Conservation (phyloP, 1,140 invertebrate species). For the Drosophila kepulauana region DNA sequence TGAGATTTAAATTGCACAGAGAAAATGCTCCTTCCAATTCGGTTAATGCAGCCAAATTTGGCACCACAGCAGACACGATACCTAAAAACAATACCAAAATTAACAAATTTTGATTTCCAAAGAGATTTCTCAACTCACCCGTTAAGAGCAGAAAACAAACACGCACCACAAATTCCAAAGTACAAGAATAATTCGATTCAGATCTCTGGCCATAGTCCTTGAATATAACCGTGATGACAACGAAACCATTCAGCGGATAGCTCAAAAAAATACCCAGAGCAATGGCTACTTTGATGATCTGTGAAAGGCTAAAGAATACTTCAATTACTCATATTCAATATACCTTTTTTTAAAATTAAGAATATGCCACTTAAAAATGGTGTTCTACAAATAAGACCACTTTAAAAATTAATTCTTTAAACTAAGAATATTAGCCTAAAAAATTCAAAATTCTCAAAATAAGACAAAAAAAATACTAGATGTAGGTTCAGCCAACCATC, state of each 20-base stretch:
- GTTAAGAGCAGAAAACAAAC: conserved; percentile 52
- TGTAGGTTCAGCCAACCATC: too few species aligned
- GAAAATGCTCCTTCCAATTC: conserved; percentile 70
- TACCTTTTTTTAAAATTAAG: too few species aligned
- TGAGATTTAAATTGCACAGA: conserved; percentile 60
- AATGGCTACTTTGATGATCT: conserved; percentile 57
- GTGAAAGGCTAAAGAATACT: conserved; percentile 46
- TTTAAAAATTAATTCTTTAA: too few species aligned
- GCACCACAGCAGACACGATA: conserved; percentile 57
- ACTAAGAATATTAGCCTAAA: too few species aligned
- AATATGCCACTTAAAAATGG: too few species aligned
- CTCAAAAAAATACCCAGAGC: conserved; percentile 62
- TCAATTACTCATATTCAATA: neutral
- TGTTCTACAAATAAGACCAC: too few species aligned
- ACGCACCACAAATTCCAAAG: conserved; percentile 43
- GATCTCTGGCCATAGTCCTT: conserved; percentile 29
- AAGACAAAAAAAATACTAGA: too few species aligned
- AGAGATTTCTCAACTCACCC: conserved; percentile 25
- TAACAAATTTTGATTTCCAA: neutral
- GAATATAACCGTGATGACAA: conserved; percentile 64
- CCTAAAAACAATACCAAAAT: conserved; percentile 23
- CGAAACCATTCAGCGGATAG: conserved; percentile 65
- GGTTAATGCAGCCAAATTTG: conserved; percentile 66
- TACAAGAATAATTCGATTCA: neutral
- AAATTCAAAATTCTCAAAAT: too few species aligned